Evolutionary conservation across 2,888 invertebrate genomes (phyloP).

Genomic region (Andrena trimmerana): DNA sequence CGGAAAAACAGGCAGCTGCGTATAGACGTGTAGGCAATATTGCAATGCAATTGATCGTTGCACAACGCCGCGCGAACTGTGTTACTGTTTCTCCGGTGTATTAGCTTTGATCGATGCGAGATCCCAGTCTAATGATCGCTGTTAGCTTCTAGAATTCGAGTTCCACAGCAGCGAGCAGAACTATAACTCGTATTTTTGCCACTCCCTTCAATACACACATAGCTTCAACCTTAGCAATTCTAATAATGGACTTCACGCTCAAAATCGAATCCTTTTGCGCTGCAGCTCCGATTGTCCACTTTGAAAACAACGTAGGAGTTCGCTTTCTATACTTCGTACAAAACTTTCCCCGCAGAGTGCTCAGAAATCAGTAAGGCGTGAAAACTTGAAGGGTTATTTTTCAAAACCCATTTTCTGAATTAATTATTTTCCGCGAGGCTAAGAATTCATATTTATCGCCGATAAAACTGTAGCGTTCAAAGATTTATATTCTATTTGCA

Average conservation of each 20-base stretch:
- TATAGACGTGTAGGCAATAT: constrained; percentile 53
- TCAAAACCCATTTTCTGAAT: too few relatives aligned
- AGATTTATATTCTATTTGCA: too few relatives aligned
- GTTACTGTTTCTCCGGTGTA: constrained; percentile 41
- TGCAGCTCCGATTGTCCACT: neutral
- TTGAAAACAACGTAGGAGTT: too few relatives aligned
- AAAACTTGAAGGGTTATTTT: too few relatives aligned
- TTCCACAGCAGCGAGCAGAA: neutral
- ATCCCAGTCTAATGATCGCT: constrained; percentile 19
- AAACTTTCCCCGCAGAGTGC: neutral
- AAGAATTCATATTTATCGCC: too few relatives aligned
- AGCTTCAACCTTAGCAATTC: neutral
- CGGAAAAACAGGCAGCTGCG: constrained; percentile 51
- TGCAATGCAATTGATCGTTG: constrained; percentile 55
- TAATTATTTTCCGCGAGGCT: too few relatives aligned
- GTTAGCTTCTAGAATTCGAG: constrained; percentile 3
- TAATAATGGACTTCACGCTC: neutral
- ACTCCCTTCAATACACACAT: constrained; percentile 22
- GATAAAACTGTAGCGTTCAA: too few relatives aligned
- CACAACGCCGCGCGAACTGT: constrained; percentile 28
- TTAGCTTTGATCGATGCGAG: constrained; percentile 33
- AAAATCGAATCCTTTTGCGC: neutral
- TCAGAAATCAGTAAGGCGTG: too few relatives aligned
- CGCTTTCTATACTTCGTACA: too few relatives aligned
- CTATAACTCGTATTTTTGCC: constrained; percentile 13